Percentiles rank a stretch among this genome's conserved stretches.
phyloP scores from a whole-genome alignment of 1,140 invertebrate genomes.

The Phymastichus coffea region DNA sequence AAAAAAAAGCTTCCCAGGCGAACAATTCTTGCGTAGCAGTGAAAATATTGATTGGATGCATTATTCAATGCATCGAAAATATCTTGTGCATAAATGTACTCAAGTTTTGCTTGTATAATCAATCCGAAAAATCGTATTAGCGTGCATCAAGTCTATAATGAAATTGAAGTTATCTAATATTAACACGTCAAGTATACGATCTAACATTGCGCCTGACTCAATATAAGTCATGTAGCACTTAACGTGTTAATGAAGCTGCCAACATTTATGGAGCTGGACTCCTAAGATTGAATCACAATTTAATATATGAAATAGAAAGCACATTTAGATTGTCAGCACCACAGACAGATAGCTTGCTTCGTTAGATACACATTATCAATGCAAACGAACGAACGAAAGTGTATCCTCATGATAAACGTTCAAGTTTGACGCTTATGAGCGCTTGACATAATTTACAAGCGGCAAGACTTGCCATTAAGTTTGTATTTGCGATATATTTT shows the following conservation, averaged over 20 bases:
- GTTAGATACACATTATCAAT: too few relatives aligned
- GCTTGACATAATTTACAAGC: background rate
- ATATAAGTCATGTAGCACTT: too few relatives aligned
- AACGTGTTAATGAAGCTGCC: too few relatives aligned
- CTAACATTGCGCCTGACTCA: too few relatives aligned
- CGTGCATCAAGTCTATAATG: background rate
- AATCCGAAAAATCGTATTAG: conserved; percentile 3
- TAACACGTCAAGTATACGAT: background rate
- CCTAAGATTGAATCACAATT: background rate
- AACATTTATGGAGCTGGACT: conserved; percentile 12
- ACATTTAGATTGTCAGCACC: background rate
- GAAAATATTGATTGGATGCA: too few relatives aligned
- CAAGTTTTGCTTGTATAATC: background rate
- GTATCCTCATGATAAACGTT: background rate
- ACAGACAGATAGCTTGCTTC: too few relatives aligned
- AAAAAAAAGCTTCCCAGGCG: too few relatives aligned
- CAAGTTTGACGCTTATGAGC: background rate
- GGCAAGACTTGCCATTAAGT: conserved; percentile 12
- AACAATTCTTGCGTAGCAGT: too few relatives aligned
- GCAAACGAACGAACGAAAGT: too few relatives aligned
- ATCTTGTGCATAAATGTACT: background rate
- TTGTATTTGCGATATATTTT: conserved; percentile 22
- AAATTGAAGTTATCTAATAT: background rate
- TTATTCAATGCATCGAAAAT: too few relatives aligned
- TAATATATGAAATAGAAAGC: background rate